Percentiles rank a stretch among this genome's conserved stretches.
phyloP scores from a whole-genome alignment of 2,888 invertebrate species.

The Coelogynopora nodosa region DNA sequence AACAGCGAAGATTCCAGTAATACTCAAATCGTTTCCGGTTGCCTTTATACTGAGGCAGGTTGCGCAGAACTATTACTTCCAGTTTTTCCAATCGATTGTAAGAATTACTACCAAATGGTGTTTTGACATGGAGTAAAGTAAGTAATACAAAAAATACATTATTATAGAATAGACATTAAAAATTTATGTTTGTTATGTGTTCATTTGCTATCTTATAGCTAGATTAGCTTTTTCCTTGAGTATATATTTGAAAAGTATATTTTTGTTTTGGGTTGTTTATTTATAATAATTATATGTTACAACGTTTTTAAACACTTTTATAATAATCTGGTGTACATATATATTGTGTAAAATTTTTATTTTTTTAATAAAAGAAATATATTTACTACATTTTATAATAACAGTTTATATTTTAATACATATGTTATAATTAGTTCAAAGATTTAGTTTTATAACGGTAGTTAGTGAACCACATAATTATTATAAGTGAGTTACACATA shows the following conservation, averaged over 20 bases:
- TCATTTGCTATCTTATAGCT: not conserved
- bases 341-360: not conserved
- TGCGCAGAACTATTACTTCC: not conserved
- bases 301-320: not conserved
- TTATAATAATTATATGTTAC: not conserved
- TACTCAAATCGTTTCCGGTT: not conserved
- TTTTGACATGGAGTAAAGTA: not conserved
- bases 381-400: not conserved
- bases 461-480: not conserved
- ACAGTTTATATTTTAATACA: not conserved
- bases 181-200: not conserved
- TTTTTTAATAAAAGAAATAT: not conserved
- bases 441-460: not conserved
- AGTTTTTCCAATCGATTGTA: not conserved
- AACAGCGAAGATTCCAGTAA: not conserved
- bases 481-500: not conserved
- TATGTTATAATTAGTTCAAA: not conserved
- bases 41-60: not conserved
- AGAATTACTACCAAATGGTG: not conserved
- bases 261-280: not conserved
- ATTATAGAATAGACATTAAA: not conserved
- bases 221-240: not conserved
- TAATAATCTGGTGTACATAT: not conserved
- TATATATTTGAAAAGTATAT: not conserved
- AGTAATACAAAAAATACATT: not conserved